Base-by-base conservation (phyloP, 2,888 invertebrate species). In the Cheilosia vernalis region DNA sequence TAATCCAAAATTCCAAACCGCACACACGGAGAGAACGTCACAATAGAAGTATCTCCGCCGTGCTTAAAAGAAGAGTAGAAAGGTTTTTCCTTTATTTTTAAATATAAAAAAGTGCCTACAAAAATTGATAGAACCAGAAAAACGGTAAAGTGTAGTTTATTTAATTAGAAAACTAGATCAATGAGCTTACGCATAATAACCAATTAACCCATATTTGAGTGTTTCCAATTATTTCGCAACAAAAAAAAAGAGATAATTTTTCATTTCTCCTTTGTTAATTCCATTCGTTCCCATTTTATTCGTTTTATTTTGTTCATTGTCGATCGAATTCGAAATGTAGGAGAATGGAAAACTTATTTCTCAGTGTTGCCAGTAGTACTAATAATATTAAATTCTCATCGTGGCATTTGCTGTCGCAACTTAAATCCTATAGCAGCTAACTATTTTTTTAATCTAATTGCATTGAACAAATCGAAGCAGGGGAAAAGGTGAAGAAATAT, bases 181-280 rank as follows among this genome's bases (percentile, higher is more conserved):
- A 9, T 63, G 51, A 74, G 61, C 49, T n/a, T 37, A 21, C 42
- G 19, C 64, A 58, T 81, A 77, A 81, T 85, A 67, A 63, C 74
- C 80, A 81, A 85, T 77, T 81, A 85, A 85, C 85, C 85, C 85
- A 85, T 72, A 85, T 85, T 85, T 63, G 58, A 60, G 49, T 55
- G 70, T 66, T 79, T 79, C 63, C 70, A 77, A 85, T 19, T 81
- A 85, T 85, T 81, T 85, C 85, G 85, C 85, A 85, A 85, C 76
- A 81, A 81, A 85, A 63, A 58, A 42, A n/a, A 64, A 81, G 76
- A 80, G 66, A 44, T 70, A 69, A 27, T 76, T 76, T 30, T 44
- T 17, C 10, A 10, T 42, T 76, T 85, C 40, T 30, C 15, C 61
- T 67, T 85, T 77, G 56, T 55, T 58, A n/a, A 53, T 85, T 77